A percentile compares a stretch with the other conserved stretches of the same genome.
Evolutionary conservation across 2,888 invertebrate genomes (phyloP).

Genomic region (Agrochola macilenta): DNA sequence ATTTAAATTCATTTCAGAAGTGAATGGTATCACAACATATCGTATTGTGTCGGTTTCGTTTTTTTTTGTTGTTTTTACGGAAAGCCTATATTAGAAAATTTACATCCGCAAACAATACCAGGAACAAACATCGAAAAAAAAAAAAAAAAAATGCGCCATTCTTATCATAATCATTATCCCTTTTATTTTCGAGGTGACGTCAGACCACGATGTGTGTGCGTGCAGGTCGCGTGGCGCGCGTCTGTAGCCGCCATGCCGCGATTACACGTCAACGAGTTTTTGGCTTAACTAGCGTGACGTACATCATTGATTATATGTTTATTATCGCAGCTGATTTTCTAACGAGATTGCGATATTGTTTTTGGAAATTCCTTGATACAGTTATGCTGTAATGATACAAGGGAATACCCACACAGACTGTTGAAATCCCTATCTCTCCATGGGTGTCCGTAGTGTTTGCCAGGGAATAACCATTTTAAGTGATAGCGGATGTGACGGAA

Average conservation of each 20-base stretch:
- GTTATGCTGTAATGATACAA: not conserved
- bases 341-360: not conserved
- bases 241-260: slow-evolving; percentile 18
- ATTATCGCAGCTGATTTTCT: slow-evolving; percentile 40
- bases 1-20: too few relatives aligned
- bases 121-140: too few relatives aligned
- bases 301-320: slow-evolving; percentile 32
- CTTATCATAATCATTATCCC: slow-evolving; percentile 28
- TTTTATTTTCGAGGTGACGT: slow-evolving; percentile 36
- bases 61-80: too few relatives aligned
- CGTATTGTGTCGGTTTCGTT: too few relatives aligned
- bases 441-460: not conserved
- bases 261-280: slow-evolving; percentile 55
- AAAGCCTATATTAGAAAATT: not conserved
- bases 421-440: not conserved
- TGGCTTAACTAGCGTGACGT: slow-evolving; percentile 44
- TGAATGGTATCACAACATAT: too few relatives aligned
- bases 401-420: slow-evolving; percentile 9
- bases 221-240: slow-evolving; percentile 43
- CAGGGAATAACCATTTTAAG: slow-evolving; percentile 4
- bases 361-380: not conserved
- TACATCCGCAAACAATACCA: not conserved
- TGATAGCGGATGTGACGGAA: not conserved
- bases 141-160: not conserved
- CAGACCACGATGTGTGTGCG: slow-evolving; percentile 50